A percentile compares a stretch with the other conserved stretches of the same genome.
Conservation (phyloP, 2,113 vertebrate species). For the Lasiurus borealis region DNA sequence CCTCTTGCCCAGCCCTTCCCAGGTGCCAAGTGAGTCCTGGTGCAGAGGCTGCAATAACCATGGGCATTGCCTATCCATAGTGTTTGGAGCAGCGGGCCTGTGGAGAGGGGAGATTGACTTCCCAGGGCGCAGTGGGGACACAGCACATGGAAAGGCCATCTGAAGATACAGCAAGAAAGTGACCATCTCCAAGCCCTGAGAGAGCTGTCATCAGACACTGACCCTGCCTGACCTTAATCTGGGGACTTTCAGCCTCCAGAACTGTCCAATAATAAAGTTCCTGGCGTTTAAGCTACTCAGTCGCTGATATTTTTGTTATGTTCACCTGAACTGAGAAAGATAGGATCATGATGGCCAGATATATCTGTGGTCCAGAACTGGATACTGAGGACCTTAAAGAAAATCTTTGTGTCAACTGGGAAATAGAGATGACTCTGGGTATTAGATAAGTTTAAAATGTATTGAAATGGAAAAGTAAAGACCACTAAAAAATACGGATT, state of each 20-base stretch:
- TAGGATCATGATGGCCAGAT: too few relatives aligned
- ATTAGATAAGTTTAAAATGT: background rate
- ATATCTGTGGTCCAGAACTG: background rate
- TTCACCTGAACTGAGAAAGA: background rate
- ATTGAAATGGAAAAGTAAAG: background rate
- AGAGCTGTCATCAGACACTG: background rate
- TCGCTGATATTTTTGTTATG: background rate
- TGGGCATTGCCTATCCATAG: fast-evolving
- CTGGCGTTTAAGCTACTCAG: background rate
- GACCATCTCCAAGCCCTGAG: too few relatives aligned
- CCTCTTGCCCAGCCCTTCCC: background rate
- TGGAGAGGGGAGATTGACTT: background rate
- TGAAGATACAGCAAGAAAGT: background rate
- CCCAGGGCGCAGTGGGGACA: too few relatives aligned
- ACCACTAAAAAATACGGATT: background rate
- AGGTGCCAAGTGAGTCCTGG: background rate
- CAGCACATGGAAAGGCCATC: background rate
- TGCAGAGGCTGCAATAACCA: fast-evolving
- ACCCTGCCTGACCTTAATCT: background rate
- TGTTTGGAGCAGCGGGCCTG: background rate
- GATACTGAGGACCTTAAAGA: background rate
- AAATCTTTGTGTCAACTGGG: background rate
- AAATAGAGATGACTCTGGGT: background rate
- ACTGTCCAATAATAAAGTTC: background rate
- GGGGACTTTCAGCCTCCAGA: background rate